Evolutionary conservation across 2,113 vertebrate genomes (phyloP), one percentile per base, ranked within the genome.

Genomic region (Poeciliopsis retropinna): DNA sequence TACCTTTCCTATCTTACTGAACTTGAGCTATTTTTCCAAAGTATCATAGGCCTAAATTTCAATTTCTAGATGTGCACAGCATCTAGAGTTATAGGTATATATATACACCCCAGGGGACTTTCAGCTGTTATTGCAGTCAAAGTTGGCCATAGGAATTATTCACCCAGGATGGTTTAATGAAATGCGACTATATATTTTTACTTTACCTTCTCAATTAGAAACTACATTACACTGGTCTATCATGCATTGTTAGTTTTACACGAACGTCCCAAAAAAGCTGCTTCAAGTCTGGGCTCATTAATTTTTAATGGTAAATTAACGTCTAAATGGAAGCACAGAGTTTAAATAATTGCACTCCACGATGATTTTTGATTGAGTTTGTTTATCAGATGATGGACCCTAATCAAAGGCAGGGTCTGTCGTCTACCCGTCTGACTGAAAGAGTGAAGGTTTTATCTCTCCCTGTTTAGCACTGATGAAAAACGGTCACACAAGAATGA

Each of bases 401-500:
- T 65, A 47, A 74, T 66, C 51, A 60, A 66, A 74, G 31, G n/a
- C 19, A 37, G 72, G 32, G 32, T 34, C 12, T 70, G n/a, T 19
- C 63, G n/a, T 32, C 30, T 37, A 34, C 63, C 6, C 3, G 9
- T 57, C 62, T 27, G 44, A 57, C 27, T 57, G 9, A 65, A 30
- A 73, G 60, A 62, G 31, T 66, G 25, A 66, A 57, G 64, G 31
- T 17, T 66, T 65, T 27, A 39, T 65, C 44, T 37, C 31, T 76
- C 12, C 19, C 0, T 65, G 37, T 34, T 28, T 19, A 51, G 27
- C 39, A 39, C 9, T 67, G 64, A 76, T 75, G 39, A 64, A 63
- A 72, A 57, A 34, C 27, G 22, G 57, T 70, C 65, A 74, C 41
- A 69, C 47, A 73, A 41, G 64, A 60, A 68, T 39, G 11, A 64